A percentile compares a stretch with the other conserved stretches of the same genome.
These are phyloP conservation scores for Mobula birostris DNA, from an alignment of 2,113 vertebrate genomes.

Conservation along the genomic window DNA sequence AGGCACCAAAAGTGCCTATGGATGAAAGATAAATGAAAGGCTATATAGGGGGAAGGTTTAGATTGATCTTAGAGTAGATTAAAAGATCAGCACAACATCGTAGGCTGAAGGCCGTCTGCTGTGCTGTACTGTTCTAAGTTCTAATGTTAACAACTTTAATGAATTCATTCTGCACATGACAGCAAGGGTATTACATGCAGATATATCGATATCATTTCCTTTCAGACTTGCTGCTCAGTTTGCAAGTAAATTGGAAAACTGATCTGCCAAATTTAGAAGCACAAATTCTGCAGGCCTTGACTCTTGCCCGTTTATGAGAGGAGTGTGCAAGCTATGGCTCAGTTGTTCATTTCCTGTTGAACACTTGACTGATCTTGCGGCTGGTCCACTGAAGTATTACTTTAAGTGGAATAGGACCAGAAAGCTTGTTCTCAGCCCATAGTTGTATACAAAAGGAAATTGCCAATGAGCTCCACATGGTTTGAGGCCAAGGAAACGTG, in stretches of 20 bases:
- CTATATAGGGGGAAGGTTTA: too few species aligned
- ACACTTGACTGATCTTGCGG: slow-evolving; percentile 20
- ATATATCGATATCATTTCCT: not conserved
- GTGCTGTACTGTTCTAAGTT: too few species aligned
- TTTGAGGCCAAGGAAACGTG: slow-evolving; percentile 1
- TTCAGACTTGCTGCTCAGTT: not conserved
- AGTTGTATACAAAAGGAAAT: slow-evolving; percentile 34
- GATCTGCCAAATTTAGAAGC: not conserved
- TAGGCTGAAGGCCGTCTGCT: too few species aligned
- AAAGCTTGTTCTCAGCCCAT: not conserved
- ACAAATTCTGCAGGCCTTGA: not conserved
- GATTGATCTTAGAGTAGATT: too few species aligned
- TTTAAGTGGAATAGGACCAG: not conserved
- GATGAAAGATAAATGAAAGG: too few species aligned
- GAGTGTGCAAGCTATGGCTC: slow-evolving; percentile 7
- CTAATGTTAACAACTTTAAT: not conserved
- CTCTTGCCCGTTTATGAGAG: not conserved
- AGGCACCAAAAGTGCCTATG: too few species aligned
- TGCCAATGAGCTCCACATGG: not conserved
- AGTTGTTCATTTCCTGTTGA: slow-evolving; percentile 37
- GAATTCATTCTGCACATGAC: too few species aligned
- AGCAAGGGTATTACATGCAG: not conserved
- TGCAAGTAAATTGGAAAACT: not conserved
- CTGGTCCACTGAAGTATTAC: not conserved
- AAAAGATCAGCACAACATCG: too few species aligned